Conservation (phyloP, 2,797 vertebrate species). For the Platalea minor region DNA sequence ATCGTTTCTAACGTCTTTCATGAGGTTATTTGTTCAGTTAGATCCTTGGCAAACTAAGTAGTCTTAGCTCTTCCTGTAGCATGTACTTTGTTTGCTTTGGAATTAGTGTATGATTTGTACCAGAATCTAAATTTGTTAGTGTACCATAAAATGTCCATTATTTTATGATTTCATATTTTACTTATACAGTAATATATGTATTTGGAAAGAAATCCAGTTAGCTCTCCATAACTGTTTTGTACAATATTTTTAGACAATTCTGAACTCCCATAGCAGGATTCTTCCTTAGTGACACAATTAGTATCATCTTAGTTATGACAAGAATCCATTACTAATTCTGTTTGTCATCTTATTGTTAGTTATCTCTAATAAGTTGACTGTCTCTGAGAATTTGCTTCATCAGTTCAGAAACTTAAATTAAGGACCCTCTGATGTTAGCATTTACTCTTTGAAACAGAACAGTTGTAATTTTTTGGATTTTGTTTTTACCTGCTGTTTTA, state of each 20-base stretch:
- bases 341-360: neutral
- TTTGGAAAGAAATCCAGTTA: neutral
- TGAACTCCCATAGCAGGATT: neutral
- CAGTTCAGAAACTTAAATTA: neutral
- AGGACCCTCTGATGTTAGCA: neutral
- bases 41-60: neutral
- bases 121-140: neutral
- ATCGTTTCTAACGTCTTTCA: neutral
- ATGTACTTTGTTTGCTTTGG: neutral
- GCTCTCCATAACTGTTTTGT: neutral
- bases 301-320: neutral
- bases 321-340: neutral
- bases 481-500: neutral
- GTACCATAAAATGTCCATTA: neutral
- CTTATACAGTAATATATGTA: neutral
- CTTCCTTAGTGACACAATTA: neutral
- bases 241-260: neutral
- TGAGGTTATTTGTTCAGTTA: neutral
- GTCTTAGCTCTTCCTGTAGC: neutral
- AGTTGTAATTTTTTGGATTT: neutral
- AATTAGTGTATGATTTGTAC: neutral
- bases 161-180: neutral
- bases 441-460: neutral
- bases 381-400: neutral
- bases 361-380: neutral